Base-by-base conservation (phyloP, 2,888 invertebrate species). In the Resseliella maxima region DNA sequence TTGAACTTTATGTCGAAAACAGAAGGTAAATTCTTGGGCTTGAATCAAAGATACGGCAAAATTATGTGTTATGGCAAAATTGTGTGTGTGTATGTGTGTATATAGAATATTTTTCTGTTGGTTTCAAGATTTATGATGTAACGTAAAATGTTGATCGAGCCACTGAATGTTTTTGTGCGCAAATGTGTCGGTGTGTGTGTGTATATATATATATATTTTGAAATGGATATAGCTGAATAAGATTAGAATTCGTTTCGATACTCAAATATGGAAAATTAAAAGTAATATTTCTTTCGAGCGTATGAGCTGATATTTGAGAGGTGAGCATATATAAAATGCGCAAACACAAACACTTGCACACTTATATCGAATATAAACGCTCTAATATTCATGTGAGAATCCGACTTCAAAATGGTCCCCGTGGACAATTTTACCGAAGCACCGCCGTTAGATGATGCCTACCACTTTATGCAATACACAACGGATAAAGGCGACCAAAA, bases 321-420 rank as follows among this genome's bases (percentile, higher is more conserved):
- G 46, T 50, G 46, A 50, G 18, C 2, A 50, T 8, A 15, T 50
- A 15, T 8, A 50, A 50, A 18, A 50, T 18, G 8, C 2, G 8
- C 2, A 18, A 15, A 15, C 8, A 50, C 18, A 18, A 2, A 2
- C 18, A 18, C 18, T 6, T 6, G 46, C 18, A 18, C 12, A 18
- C 18, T 15, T 2, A 15, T 35, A 8, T n/a, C 24, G 5, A 41
- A 8, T 12, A 50, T 50, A 18, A 15, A 41, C 5, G 59, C 35
- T 72, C 0, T 31, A 27, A 31, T 31, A 5, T 31, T 72, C 72
- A 31, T 72, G 72, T 59, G 59, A 59, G 27, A 59, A 21, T 6
- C 50, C 24, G 59, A 59, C 59, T 59, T 59, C 59, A 59, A 35
- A 72, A 72, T 35, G 72, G 72, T 72, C 72, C 72, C 72, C 31